Conservation (phyloP, 2,797 vertebrate species). For the Mus spretus region DNA sequence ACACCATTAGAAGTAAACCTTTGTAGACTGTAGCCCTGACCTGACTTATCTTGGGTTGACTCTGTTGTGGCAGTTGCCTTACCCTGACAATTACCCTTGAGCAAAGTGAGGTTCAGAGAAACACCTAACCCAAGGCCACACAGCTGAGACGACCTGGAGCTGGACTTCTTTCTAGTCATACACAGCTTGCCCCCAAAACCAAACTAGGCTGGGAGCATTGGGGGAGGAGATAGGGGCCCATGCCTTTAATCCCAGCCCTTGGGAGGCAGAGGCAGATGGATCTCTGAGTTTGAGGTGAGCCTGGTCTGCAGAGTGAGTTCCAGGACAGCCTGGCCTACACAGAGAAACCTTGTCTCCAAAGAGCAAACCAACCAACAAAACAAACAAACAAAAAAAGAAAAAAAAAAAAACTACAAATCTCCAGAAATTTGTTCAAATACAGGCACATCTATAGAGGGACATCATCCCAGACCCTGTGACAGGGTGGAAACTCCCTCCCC, state of each 20-base stretch:
- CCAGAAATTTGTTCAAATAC: constrained; percentile 3
- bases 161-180: too few species aligned
- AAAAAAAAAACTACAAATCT: neutral
- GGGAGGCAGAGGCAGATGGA: neutral
- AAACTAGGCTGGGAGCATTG: neutral
- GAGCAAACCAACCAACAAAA: neutral
- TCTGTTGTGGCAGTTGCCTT: neutral
- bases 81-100: neutral
- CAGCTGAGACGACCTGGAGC: neutral
- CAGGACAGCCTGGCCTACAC: too few species aligned
- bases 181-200: neutral
- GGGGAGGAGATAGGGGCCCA: neutral
- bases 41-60: neutral
- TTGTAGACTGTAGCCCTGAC: neutral
- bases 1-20: neutral
- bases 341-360: neutral
- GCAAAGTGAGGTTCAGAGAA: neutral
- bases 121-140: neutral
- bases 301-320: neutral
- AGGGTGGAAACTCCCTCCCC: neutral
- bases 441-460: neutral
- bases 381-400: neutral
- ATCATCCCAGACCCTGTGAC: neutral
- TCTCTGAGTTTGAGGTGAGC: neutral
- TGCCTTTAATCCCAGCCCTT: neutral